Percentiles rank a stretch among this genome's conserved stretches.
Conservation (phyloP, 2,113 vertebrate genomes). For the Camelus dromedarius region DNA sequence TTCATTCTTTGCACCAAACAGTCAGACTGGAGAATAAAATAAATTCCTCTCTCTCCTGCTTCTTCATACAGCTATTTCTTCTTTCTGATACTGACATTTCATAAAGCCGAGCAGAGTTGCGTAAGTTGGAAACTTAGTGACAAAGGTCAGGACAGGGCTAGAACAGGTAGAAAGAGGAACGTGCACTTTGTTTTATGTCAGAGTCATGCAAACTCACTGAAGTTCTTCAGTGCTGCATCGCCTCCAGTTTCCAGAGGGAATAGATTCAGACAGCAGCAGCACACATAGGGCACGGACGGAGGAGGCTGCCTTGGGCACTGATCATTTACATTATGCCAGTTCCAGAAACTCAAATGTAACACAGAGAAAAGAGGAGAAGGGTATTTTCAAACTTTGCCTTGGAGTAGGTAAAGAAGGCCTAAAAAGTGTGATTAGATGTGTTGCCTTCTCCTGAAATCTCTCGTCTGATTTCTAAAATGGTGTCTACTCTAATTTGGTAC, state of each 20-base stretch:
- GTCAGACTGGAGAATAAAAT: background rate
- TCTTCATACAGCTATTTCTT: background rate
- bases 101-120: background rate
- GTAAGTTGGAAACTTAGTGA: slow-evolving; percentile 28
- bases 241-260: background rate
- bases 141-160: background rate
- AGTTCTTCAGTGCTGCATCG: background rate
- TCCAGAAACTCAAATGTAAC: background rate
- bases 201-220: background rate
- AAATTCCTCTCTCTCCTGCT: background rate
- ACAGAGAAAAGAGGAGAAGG: background rate
- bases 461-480: background rate
- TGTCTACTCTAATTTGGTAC: too few relatives aligned
- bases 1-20: background rate
- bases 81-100: background rate
- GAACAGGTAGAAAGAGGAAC: background rate
- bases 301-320: background rate
- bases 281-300: accelerated
- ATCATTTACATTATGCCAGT: background rate
- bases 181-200: background rate
- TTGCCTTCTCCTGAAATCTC: background rate
- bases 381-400: background rate
- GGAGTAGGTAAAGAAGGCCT: background rate
- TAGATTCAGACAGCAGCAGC: background rate
- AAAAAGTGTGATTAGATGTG: background rate